phyloP scores from a whole-genome alignment of 1,140 invertebrate species.

The Eurosta solidaginis region DNA sequence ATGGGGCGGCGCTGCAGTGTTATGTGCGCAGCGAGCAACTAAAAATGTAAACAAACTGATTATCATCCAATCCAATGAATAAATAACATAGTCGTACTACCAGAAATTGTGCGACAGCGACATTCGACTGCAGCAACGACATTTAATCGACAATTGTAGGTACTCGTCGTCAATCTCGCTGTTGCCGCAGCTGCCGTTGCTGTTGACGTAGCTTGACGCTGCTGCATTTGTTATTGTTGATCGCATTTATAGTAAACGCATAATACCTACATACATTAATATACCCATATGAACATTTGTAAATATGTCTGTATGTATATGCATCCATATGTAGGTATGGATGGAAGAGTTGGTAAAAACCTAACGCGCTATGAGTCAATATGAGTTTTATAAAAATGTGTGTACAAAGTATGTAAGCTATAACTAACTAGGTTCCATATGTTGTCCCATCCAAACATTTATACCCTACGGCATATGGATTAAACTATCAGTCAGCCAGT shows the following conservation, averaged over 20 bases:
- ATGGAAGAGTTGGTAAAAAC: too few relatives aligned
- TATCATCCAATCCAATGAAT: conserved; percentile 58
- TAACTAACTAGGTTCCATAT: too few relatives aligned
- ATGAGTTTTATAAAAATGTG: too few relatives aligned
- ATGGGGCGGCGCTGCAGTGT: neutral
- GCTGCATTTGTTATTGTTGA: neutral
- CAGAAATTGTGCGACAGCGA: too few relatives aligned
- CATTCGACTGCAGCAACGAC: neutral
- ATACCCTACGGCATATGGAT: too few relatives aligned
- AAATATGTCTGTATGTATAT: neutral
- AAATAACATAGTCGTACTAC: conserved; percentile 45
- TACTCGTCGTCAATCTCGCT: too few relatives aligned
- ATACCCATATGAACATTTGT: neutral
- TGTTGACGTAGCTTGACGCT: too few relatives aligned
- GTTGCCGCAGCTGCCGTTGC: neutral
- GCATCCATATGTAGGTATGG: neutral
- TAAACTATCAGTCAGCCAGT: too few relatives aligned
- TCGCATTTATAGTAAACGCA: neutral
- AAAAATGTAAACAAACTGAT: conserved; percentile 60
- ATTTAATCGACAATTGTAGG: neutral
- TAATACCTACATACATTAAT: neutral
- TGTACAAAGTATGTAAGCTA: too few relatives aligned
- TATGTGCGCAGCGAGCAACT: conserved; percentile 39
- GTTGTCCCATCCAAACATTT: too few relatives aligned
- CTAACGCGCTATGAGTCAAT: neutral